A percentile compares a stretch with the other conserved stretches of the same genome.
Evolutionary conservation across 35 echinoderm and acorn worm genomes (phyloP).

Genomic region (Chiridota heheva): DNA sequence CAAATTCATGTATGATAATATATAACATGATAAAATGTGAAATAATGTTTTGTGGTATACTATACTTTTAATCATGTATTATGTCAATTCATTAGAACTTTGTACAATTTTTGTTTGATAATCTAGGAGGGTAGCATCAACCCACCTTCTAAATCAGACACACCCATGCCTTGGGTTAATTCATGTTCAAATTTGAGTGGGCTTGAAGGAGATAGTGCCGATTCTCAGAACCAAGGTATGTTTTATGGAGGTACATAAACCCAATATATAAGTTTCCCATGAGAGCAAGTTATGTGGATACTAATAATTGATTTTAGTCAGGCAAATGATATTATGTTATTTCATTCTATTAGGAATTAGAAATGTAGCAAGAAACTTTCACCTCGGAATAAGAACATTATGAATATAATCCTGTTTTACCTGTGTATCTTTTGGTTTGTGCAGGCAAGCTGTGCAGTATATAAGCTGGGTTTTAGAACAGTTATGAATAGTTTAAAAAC

Average conservation of each 20-base stretch:
- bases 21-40: too few species aligned
- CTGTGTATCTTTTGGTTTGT: too few species aligned
- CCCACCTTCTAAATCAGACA: constrained; percentile 74
- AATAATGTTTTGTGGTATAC: not conserved
- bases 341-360: too few species aligned
- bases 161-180: constrained; percentile 98
- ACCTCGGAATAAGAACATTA: too few species aligned
- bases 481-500: too few species aligned
- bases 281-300: not conserved
- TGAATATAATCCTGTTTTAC: too few species aligned
- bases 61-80: not conserved
- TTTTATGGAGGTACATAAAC: constrained; percentile 1
- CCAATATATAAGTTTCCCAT: not conserved
- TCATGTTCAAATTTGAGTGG: constrained; percentile 89
- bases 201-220: constrained; percentile 51
- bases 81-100: not conserved
- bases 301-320: not conserved
- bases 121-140: constrained; percentile 81
- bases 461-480: too few species aligned
- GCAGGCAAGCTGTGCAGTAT: too few species aligned
- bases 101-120: not conserved
- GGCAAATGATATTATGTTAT: not conserved
- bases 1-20: too few species aligned
- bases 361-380: too few species aligned
- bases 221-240: constrained; percentile 2